These are phyloP conservation scores for Potorous gilbertii DNA, from an alignment of 2,797 vertebrate species.

Conservation along the genomic window DNA sequence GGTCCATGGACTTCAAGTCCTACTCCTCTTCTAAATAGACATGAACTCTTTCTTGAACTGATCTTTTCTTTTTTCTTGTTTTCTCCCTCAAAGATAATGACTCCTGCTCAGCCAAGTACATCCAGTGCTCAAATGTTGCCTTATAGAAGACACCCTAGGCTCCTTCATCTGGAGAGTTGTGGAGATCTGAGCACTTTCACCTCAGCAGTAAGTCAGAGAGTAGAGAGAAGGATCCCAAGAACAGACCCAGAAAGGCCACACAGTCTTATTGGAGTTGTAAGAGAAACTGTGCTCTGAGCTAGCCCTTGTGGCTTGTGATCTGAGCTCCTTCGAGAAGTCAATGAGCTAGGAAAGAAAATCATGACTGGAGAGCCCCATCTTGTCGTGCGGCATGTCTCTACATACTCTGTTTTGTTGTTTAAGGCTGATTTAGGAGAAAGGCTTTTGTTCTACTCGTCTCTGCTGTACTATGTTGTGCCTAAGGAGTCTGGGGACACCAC, in stretches of 20 bases:
- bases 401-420: neutral
- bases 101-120: constrained; percentile 60
- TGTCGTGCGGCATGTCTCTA: neutral
- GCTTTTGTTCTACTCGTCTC: neutral
- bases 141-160: constrained; percentile 74
- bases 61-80: neutral
- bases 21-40: neutral
- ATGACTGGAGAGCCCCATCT: neutral
- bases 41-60: neutral
- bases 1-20: neutral
- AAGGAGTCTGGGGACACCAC: neutral
- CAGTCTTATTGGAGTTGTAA: constrained; percentile 88
- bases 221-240: constrained; percentile 64
- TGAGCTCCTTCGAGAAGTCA: neutral
- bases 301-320: neutral
- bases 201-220: constrained; percentile 56
- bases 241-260: constrained; percentile 83
- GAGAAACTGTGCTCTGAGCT: constrained; percentile 89
- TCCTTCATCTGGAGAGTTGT: constrained; percentile 89
- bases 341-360: rapidly evolving
- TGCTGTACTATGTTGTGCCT: neutral
- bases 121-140: constrained; percentile 56
- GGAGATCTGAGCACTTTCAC: constrained; percentile 90
- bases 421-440: neutral
- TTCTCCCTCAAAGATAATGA: constrained; percentile 81